Evolutionary conservation across 2,888 invertebrate genomes (phyloP).

Genomic region (Polymixis lichenea): DNA sequence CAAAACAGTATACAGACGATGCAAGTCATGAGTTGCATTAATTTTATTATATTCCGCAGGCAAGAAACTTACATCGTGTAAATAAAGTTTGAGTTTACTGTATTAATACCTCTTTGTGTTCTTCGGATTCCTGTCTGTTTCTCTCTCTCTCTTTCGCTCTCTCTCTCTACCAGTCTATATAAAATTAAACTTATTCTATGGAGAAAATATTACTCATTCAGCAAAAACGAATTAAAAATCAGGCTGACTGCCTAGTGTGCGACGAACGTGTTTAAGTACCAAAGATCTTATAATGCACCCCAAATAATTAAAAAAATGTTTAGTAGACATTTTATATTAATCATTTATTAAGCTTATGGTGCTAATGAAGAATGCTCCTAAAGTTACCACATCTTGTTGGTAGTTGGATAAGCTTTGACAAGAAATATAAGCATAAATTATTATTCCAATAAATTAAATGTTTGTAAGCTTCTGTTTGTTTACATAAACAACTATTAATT

Average conservation of each 20-base stretch:
- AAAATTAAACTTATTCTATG: not conserved
- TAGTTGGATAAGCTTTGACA: not conserved
- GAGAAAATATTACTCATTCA: not conserved
- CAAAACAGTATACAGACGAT: too few relatives aligned
- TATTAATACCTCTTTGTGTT: not conserved
- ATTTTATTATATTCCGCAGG: too few relatives aligned
- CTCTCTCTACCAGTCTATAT: not conserved
- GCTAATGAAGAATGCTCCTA: not conserved
- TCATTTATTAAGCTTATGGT: not conserved
- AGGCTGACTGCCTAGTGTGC: not conserved
- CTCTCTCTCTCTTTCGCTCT: not conserved
- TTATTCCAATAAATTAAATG: constrained; percentile 10
- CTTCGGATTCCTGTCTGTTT: not conserved
- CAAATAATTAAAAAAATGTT: constrained; percentile 8
- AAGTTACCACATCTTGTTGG: not conserved
- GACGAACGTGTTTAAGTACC: constrained; percentile 19
- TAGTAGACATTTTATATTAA: not conserved
- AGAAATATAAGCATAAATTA: constrained; percentile 3
- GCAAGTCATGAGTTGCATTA: too few relatives aligned
- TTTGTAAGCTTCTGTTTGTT: not conserved
- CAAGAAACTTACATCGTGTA: too few relatives aligned
- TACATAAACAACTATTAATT: not conserved
- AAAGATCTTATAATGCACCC: constrained; percentile 1
- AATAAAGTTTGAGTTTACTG: too few relatives aligned
- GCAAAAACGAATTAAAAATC: not conserved